phyloP scores from a whole-genome alignment of 2,888 invertebrate species.

The Idaea dimidiata region DNA sequence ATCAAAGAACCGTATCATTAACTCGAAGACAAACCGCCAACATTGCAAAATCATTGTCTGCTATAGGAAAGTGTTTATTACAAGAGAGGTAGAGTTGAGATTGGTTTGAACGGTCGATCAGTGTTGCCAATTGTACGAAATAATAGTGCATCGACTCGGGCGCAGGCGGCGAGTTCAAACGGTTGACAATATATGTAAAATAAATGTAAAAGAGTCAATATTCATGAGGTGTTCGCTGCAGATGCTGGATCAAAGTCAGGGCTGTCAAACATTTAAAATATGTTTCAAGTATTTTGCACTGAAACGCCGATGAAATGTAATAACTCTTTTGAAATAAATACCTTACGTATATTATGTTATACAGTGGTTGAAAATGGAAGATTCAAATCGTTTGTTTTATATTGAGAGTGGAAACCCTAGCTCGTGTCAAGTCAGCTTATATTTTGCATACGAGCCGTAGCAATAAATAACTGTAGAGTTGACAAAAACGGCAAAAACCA shows the following conservation, averaged over 20 bases:
- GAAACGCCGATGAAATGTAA: background rate
- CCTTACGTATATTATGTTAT: background rate
- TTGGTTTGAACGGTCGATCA: conserved; percentile 18
- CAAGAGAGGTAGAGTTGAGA: conserved; percentile 18
- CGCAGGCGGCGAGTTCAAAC: conserved; percentile 61
- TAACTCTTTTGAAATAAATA: background rate
- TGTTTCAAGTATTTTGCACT: background rate
- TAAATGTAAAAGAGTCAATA: conserved; percentile 63
- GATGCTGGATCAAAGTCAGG: conserved; percentile 47
- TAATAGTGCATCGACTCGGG: conserved; percentile 40
- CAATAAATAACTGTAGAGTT: conserved; percentile 61
- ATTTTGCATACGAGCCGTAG: conserved; percentile 62
- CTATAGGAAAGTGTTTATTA: conserved; percentile 17
- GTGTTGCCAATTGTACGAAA: conserved; percentile 30
- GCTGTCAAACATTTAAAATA: conserved; percentile 21
- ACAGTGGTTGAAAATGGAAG: background rate
- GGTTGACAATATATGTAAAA: conserved; percentile 60
- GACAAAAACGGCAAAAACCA: conserved; percentile 48
- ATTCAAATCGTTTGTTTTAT: background rate
- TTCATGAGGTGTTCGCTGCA: conserved; percentile 58
- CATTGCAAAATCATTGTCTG: conserved; percentile 17
- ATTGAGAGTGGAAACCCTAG: conserved; percentile 42
- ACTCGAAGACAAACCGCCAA: conserved; percentile 41
- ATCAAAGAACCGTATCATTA: conserved; percentile 70
- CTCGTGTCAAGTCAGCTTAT: conserved; percentile 52